phyloP scores from a whole-genome alignment of 2,113 vertebrate species.

The Capreolus pygargus region DNA sequence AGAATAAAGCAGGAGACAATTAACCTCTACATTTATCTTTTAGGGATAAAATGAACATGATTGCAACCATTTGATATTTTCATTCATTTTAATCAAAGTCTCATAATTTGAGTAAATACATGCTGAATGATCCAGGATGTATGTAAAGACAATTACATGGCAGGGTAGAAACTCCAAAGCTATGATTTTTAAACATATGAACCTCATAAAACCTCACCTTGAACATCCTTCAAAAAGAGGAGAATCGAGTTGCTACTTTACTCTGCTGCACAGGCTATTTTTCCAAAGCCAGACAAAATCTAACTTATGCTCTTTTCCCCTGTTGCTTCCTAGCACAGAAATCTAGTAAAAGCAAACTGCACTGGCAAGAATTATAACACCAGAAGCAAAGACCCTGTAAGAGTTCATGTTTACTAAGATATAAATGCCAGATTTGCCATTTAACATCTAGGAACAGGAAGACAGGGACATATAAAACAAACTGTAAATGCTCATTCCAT shows the following conservation, averaged over 20 bases:
- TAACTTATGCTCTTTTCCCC: neutral
- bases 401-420: neutral
- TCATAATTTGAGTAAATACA: neutral
- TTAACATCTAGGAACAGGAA: slow-evolving; percentile 27
- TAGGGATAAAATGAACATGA: slow-evolving; percentile 7
- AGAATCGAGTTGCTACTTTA: neutral
- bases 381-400: neutral
- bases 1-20: slow-evolving; percentile 53
- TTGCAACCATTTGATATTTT: neutral
- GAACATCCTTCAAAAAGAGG: neutral
- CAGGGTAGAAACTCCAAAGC: neutral
- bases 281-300: neutral
- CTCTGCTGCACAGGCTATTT: neutral
- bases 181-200: neutral
- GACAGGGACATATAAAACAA: neutral
- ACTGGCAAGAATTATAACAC: neutral
- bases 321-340: neutral
- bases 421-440: neutral
- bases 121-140: neutral
- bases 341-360: neutral
- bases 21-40: slow-evolving; percentile 27
- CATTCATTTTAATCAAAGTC: slow-evolving; percentile 22
- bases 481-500: neutral
- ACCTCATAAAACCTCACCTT: neutral
- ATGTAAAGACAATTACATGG: neutral